Evolutionary conservation across 2,797 vertebrate genomes (phyloP).

Genomic region (Rhinatrema bivittatum): DNA sequence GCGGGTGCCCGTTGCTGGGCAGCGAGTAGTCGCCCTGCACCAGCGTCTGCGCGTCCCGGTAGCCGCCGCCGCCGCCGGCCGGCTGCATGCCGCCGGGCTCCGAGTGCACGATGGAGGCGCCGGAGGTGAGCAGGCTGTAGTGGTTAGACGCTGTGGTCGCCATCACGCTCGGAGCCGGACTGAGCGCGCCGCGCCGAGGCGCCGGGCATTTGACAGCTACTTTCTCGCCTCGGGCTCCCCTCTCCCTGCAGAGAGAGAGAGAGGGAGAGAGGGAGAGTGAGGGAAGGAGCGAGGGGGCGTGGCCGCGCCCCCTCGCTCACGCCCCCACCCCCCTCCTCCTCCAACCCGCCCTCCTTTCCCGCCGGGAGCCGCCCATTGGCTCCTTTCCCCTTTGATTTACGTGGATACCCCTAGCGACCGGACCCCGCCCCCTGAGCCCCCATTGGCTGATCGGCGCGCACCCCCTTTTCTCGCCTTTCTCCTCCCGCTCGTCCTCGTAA

Average conservation of each 20-base stretch:
- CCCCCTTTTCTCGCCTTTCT: conserved; percentile 13
- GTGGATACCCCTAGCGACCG: conserved; percentile 73
- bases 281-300: no score
- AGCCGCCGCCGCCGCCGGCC: conserved; percentile 54
- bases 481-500: no score
- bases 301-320: conserved; percentile 25
- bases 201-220: conserved; percentile 93
- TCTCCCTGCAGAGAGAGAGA: no score
- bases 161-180: conserved; percentile 94
- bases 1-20: conserved; percentile 91
- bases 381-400: conserved; percentile 73
- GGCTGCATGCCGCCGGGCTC: conserved; percentile 69
- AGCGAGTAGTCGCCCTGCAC: conserved; percentile 91
- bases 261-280: conserved; percentile 84
- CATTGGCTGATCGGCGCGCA: background rate
- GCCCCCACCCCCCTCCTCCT: conserved; percentile 32
- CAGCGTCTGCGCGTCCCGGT: conserved; percentile 88
- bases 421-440: conserved; percentile 19
- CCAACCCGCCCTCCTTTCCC: conserved; percentile 66
- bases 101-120: conserved; percentile 89
- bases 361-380: conserved; percentile 72
- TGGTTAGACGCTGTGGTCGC: conserved; percentile 97
- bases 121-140: conserved; percentile 92
- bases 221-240: conserved; percentile 79
- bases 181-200: conserved; percentile 83